Evolutionary conservation across 2,888 invertebrate species (phyloP).

Genomic region (Campaea margaritaria): DNA sequence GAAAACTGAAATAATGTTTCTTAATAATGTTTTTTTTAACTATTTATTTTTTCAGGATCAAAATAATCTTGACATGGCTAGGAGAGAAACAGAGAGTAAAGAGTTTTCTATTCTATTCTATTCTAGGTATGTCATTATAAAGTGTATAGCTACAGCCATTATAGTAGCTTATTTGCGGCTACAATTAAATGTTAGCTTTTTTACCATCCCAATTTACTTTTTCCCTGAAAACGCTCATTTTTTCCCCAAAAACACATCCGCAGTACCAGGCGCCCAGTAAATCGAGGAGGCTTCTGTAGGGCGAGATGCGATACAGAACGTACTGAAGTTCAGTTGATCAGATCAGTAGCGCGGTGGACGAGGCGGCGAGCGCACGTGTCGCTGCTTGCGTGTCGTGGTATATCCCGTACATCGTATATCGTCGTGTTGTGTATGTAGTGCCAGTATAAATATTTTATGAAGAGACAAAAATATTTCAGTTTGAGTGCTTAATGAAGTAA

Average conservation of each 20-base stretch:
- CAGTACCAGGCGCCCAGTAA: constrained; percentile 66
- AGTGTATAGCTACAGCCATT: no score
- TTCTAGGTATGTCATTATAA: no score
- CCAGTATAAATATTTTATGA: constrained; percentile 36
- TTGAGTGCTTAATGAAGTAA: constrained; percentile 32
- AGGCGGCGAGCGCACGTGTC: constrained; percentile 64
- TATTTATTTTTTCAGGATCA: no score
- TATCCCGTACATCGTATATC: constrained; percentile 28
- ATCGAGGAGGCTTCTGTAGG: constrained; percentile 53
- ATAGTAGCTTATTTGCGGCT: no score
- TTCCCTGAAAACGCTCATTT: constrained; percentile 49
- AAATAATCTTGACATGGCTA: not conserved
- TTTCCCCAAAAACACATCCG: constrained; percentile 49
- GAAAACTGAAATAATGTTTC: no score
- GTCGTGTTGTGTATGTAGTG: constrained; percentile 44
- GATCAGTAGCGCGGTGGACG: constrained; percentile 73
- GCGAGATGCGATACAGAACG: constrained; percentile 63
- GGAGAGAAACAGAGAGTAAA: no score
- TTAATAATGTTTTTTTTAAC: no score
- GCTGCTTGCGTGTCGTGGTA: constrained; percentile 29
- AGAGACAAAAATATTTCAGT: constrained; percentile 26
- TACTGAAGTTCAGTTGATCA: constrained; percentile 64
- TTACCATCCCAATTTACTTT: constrained; percentile 19
- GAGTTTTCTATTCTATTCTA: no score
- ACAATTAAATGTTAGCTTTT: no score